Evolutionary conservation across 2,113 vertebrate species (phyloP), one percentile per base, ranked within the genome.

Genomic region (Prunella himalayana): DNA sequence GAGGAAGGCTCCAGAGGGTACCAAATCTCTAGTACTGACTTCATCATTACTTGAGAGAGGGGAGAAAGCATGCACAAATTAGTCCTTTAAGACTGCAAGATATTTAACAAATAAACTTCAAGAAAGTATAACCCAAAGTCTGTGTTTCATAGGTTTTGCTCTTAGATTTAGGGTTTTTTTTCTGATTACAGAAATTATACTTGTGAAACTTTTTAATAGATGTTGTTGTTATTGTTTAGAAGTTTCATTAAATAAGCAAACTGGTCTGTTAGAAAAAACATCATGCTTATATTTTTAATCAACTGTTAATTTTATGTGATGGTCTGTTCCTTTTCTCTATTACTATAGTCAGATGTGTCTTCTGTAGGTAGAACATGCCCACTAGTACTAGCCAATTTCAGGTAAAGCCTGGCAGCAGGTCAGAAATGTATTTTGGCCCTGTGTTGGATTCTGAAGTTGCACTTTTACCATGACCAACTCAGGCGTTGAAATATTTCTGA

Each of bases 131-230:
- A 51, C 18, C 6, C 7, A 9, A n/a, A 71, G 35, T 76, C 25
- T 76, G 8, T 6, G 56, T 89, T 79, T 44, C 13, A 1, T 45
- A 22, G 11, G 7, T 10, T 71, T 86, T 77, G 31, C 11, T 23
- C 12, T n/a, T 39, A 45, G 10, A 10, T 28, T 42, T 69, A 3
- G 3, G 4, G 0, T 0, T 3, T n/a, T 14, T 68, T 69, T 83
- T 16, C 9, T 78, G 19, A 60, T 56, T 89, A 18, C 41, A 71
- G 24, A 86, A 78, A 30, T 8, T n/a, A 15, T 16, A 41, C 6
- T 49, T 79, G 8, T 70, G 28, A 81, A 56, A 53, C 4, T 45
- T 78, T 63, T 66, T 56, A 15, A 31, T 13, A 17, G 25, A 9
- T 17, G 6, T 22, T 27, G 23, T 49, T 47, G 33, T 71, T 63